Evolutionary conservation across 2,113 vertebrate genomes (phyloP), one percentile per base, ranked within the genome.

Genomic region (Gallinago media): DNA sequence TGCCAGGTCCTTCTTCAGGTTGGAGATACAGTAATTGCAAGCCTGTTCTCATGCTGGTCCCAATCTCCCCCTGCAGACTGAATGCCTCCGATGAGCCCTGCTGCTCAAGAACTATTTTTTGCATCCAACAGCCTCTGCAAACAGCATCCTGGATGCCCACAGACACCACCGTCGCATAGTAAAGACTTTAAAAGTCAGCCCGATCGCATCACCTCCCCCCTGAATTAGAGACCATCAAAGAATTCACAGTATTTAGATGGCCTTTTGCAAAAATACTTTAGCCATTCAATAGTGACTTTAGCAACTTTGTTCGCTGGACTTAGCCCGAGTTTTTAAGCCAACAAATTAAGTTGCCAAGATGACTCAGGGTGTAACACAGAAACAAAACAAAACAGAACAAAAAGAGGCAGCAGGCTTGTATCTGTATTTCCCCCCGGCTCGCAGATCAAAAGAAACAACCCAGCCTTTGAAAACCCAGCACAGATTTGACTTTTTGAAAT

Each of bases 381-480:
- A 56, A 61, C 32, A 77, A 91, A 93, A 74, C 34, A 89, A 42
- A 31, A 66, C 20, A 72, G 63, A 73, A 25, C 66, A 96, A 80
- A 85, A 61, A 52, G 38, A 87, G 46, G 32, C 56, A 14, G 26
- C 13, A 14, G 62, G 47, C 66, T 71, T 42, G 47, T 16, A 3
- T 50, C 15, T 20, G 32, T 14, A 47, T 59, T 42, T 29, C 58
- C 12, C 49, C 44, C n/a, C n/a, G 72, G 11, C 65, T 62, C 36
- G 63, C n/a, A 47, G 86, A 92, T 94, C 76, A 96, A 95, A 96
- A 80, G 89, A 59, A 94, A 89, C 83, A 84, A 66, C 59, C 14
- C 68, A 42, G 89, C 71, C 92, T 96, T 94, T 94, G 91, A 84
- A 92, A 88, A 40, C 46, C 1, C 3, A 96, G 83, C 50, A 15